Evolutionary conservation across 37 sponge, comb jelly and placozoan species (phyloP), one percentile per base, ranked within the genome.

Genomic region (Corticium candelabrum): DNA sequence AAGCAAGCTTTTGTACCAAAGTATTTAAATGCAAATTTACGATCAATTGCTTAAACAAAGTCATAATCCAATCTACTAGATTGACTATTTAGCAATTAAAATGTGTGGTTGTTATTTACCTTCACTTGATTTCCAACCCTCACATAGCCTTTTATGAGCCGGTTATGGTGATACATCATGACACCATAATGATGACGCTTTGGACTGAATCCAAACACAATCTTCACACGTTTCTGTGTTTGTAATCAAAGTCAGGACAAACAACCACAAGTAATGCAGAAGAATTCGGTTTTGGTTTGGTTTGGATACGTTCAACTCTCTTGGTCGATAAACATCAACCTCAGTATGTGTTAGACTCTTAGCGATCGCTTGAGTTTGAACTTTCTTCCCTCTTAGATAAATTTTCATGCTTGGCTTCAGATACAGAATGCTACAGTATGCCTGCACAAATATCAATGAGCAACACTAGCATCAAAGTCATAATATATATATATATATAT

Each of bases 81-180:
- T n/a, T n/a, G n/a, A n/a, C n/a, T n/a, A n/a, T n/a, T n/a, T n/a
- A n/a, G n/a, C n/a, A n/a, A n/a, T n/a, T n/a, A n/a, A 43, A 43
- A 43, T 43, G 11, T 43, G 56, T 5, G 11, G 11, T 11, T 4
- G 27, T 30, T 4, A 7, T 62, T 1, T 38, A 80, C 81, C 81
- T 69, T 80, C 1, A 31, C 2, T 31, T 80, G 81, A 29, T 69
- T 41, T 3, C 81, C 81, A 35, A 80, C 72, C 35, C 72, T 68
- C 50, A 69, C 70, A 71, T 80, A 80, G 34, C 81, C 69, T 37
- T 69, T 69, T 7, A 80, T 80, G 15, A 80, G 81, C 30, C 81
- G 34, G 74, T 80, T 80, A 37, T 69, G 3, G 74, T 80, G 69
- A 74, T 80, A 80, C 81, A 80, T 68, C 81, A 80, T 80, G 3